A percentile compares a stretch with the other conserved stretches of the same genome.
These are phyloP conservation scores for Chalcis sispes DNA, from an alignment of 2,888 invertebrate species.

Conservation along the genomic window DNA sequence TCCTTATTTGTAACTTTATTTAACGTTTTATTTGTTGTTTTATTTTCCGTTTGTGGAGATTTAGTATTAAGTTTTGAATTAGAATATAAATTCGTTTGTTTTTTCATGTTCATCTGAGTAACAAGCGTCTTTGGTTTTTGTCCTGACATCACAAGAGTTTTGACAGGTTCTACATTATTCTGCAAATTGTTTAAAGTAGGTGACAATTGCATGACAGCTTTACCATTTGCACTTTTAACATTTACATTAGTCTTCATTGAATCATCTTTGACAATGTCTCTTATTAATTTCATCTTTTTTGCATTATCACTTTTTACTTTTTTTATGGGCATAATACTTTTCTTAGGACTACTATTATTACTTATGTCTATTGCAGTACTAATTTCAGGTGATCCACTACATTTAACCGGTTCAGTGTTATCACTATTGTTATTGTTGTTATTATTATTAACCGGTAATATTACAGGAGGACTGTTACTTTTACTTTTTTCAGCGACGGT, in stretches of 20 bases:
- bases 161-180: conserved; percentile 7
- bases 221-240: conserved; percentile 28
- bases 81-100: conserved; percentile 3
- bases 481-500: conserved; percentile 8
- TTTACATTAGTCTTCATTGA: conserved; percentile 29
- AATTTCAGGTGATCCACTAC: conserved; percentile 17
- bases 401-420: background rate
- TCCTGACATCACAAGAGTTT: conserved; percentile 6
- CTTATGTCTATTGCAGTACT: conserved; percentile 16
- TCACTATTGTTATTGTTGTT: background rate
- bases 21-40: conserved; percentile 16
- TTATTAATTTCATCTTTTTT: conserved; percentile 41
- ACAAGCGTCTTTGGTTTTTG: conserved; percentile 43
- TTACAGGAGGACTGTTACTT: conserved; percentile 41
- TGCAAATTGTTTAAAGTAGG: conserved; percentile 38
- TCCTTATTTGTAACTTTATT: conserved; percentile 35
- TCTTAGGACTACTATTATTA: conserved; percentile 26
- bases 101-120: conserved; percentile 9
- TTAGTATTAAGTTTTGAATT: conserved; percentile 32
- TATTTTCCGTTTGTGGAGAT: conserved; percentile 21
- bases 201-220: conserved; percentile 11
- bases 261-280: conserved; percentile 42
- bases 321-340: conserved; percentile 22
- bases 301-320: conserved; percentile 33
- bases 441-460: background rate